Evolutionary conservation across 2,797 vertebrate species (phyloP).

Genomic region (Pagetopsis macropterus): DNA sequence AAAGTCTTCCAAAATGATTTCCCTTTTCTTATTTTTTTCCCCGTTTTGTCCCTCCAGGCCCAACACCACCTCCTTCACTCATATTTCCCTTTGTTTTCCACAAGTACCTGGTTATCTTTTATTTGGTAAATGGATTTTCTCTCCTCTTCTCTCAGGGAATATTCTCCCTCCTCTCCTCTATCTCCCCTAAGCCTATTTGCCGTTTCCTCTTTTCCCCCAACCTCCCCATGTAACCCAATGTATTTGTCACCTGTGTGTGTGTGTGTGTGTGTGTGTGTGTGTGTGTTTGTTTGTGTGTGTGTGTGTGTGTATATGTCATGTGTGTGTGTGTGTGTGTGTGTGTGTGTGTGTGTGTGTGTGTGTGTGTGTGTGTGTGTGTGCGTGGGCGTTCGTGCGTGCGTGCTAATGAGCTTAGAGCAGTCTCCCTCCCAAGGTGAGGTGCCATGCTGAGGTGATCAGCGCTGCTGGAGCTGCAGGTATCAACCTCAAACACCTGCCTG

Average conservation of each 20-base stretch:
- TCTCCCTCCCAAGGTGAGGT: conserved; percentile 77
- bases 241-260: conserved; percentile 35
- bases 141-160: conserved; percentile 25
- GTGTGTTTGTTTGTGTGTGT: conserved; percentile 18
- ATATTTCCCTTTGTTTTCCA: conserved; percentile 44
- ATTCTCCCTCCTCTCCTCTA: conserved; percentile 19
- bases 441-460: conserved; percentile 75
- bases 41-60: conserved; percentile 30
- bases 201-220: conserved; percentile 19
- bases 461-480: conserved; percentile 77
- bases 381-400: conserved; percentile 26
- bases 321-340: conserved; percentile 21
- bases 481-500: conserved; percentile 78
- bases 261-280: conserved; percentile 25
- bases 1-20: conserved; percentile 33
- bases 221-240: conserved; percentile 31
- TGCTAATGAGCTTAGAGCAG: conserved; percentile 77
- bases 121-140: conserved; percentile 37
- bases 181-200: conserved; percentile 43
- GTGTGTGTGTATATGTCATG: conserved; percentile 5
- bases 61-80: conserved; percentile 4
- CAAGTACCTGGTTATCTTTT: conserved; percentile 40
- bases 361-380: conserved; percentile 27
- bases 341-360: conserved; percentile 21
- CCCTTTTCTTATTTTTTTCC: conserved; percentile 25